These are phyloP conservation scores for Vipera latastei DNA, from an alignment of 2,797 vertebrate genomes.

Conservation along the genomic window DNA sequence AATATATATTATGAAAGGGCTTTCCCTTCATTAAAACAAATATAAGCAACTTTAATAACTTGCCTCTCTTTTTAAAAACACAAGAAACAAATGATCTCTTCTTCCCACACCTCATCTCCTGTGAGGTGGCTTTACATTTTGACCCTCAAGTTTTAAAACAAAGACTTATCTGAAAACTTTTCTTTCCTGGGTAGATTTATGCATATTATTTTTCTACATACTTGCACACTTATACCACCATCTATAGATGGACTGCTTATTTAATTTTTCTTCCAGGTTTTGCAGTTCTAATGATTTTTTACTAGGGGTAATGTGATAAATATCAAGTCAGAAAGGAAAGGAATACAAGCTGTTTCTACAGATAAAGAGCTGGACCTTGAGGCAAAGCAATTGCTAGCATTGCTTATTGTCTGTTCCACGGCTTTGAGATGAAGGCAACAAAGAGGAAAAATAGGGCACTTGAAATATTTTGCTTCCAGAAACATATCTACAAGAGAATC, in stretches of 20 bases:
- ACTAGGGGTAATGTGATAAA: neutral
- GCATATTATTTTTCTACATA: neutral
- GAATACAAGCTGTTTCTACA: neutral
- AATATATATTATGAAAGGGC: neutral
- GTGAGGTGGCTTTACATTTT: constrained; percentile 31
- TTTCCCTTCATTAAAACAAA: neutral
- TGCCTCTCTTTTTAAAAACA: neutral
- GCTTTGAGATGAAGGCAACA: neutral
- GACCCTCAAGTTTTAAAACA: constrained; percentile 35
- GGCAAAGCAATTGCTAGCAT: neutral
- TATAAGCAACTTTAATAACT: neutral
- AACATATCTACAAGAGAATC: neutral
- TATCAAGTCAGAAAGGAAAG: neutral
- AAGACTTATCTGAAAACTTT: neutral
- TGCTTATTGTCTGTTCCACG: neutral
- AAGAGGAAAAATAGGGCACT: neutral
- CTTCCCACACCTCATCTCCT: neutral
- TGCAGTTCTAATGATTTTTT: neutral
- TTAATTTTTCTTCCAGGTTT: neutral
- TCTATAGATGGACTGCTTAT: neutral
- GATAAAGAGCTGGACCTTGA: neutral
- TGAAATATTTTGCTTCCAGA: neutral
- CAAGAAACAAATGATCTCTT: neutral
- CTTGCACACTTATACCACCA: neutral
- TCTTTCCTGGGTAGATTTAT: neutral